Conservation (phyloP, 2,888 invertebrate species). For the Antitype chi region DNA sequence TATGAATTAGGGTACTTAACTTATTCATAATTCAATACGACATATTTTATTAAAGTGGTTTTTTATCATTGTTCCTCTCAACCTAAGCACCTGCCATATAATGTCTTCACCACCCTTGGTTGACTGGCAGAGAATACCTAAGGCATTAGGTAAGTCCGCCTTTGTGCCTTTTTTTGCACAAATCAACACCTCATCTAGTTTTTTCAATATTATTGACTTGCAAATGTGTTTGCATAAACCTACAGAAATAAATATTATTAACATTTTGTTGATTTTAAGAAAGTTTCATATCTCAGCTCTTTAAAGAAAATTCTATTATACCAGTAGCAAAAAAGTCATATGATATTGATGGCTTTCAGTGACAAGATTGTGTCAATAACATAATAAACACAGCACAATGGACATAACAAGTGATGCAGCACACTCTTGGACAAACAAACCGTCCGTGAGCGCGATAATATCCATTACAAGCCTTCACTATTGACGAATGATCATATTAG, state of each 20-base stretch:
- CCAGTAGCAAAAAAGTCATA: slow-evolving; percentile 13
- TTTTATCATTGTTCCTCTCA: too few species aligned
- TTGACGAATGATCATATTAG: slow-evolving; percentile 85
- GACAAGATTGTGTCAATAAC: slow-evolving; percentile 53
- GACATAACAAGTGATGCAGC: slow-evolving; percentile 51
- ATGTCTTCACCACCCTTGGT: too few species aligned
- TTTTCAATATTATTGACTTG: not conserved
- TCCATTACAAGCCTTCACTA: slow-evolving; percentile 84
- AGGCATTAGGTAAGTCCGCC: too few species aligned
- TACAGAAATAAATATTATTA: too few species aligned
- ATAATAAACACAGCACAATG: slow-evolving; percentile 48
- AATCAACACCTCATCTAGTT: not conserved
- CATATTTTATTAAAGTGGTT: too few species aligned
- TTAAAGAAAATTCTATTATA: not conserved
- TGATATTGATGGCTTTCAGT: slow-evolving; percentile 6
- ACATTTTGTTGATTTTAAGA: not conserved
- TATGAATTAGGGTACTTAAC: too few species aligned
- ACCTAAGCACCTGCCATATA: too few species aligned
- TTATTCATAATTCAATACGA: too few species aligned
- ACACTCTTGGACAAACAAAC: slow-evolving; percentile 73
- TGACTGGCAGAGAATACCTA: too few species aligned
- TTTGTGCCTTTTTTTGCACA: too few species aligned
- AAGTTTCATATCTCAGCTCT: not conserved
- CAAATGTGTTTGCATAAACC: too few species aligned
- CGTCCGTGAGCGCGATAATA: slow-evolving; percentile 75